These are phyloP conservation scores for Malurus elegans DNA, from an alignment of 2,113 vertebrate species.

Conservation along the genomic window DNA sequence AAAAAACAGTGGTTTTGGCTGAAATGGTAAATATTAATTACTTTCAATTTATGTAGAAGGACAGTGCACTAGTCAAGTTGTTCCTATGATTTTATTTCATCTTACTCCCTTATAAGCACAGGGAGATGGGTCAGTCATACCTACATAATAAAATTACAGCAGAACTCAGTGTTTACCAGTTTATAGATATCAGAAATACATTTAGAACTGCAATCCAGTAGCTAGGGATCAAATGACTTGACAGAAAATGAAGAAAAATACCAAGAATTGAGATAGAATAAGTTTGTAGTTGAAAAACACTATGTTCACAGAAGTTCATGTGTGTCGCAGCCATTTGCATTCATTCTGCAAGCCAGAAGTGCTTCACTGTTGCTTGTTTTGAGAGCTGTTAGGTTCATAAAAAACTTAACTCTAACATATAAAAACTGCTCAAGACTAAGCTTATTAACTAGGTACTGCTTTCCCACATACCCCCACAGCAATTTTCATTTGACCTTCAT, in stretches of 20 bases:
- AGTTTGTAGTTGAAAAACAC: not conserved
- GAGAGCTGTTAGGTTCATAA: not conserved
- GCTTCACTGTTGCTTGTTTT: not conserved
- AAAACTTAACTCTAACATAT: not conserved
- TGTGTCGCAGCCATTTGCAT: not conserved
- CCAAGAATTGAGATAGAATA: not conserved
- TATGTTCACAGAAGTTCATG: not conserved
- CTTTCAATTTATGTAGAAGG: not conserved
- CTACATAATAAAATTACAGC: not conserved
- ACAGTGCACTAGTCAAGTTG: not conserved
- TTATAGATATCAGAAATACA: not conserved
- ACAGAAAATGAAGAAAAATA: not conserved
- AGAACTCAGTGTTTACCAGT: not conserved
- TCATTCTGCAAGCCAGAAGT: not conserved
- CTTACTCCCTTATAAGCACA: not conserved
- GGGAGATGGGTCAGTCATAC: not conserved
- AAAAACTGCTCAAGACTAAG: not conserved
- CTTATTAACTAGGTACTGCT: not conserved
- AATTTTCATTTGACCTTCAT: not conserved
- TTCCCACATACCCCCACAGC: not conserved
- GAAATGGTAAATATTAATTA: conserved; percentile 77
- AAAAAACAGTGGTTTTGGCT: conserved; percentile 76
- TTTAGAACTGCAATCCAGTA: not conserved
- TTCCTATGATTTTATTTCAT: not conserved
- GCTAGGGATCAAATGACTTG: not conserved